Evolutionary conservation across 2,113 vertebrate species (phyloP).

Genomic region (Panurus biarmicus): DNA sequence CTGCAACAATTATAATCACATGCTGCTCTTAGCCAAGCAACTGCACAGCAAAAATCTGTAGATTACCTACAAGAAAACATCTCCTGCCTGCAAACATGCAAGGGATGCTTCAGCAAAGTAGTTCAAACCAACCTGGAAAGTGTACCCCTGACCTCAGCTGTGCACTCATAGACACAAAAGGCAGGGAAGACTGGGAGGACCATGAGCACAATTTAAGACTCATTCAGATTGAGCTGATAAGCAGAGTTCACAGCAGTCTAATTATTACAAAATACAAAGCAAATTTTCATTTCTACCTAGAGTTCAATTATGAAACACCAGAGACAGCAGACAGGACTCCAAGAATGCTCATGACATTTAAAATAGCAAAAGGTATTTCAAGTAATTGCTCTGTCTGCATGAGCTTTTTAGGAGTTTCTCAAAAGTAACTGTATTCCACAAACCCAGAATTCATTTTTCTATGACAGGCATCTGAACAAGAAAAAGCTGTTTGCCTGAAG

Average conservation of each 20-base stretch:
- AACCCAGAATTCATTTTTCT: not conserved
- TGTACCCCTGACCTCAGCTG: not conserved
- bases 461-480: not conserved
- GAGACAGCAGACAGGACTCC: not conserved
- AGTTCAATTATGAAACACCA: not conserved
- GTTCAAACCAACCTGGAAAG: not conserved
- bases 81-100: not conserved
- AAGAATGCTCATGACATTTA: not conserved
- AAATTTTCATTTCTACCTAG: not conserved
- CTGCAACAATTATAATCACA: not conserved
- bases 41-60: not conserved
- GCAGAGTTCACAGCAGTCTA: not conserved
- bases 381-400: not conserved
- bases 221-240: not conserved
- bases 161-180: not conserved
- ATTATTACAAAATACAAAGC: not conserved
- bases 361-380: not conserved
- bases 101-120: not conserved
- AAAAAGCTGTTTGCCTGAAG: not conserved
- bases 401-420: not conserved
- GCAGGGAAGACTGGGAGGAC: not conserved
- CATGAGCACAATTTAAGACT: not conserved
- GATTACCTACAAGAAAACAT: not conserved
- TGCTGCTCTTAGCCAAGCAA: not conserved
- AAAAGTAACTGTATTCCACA: not conserved